phyloP scores from a whole-genome alignment of 2,113 vertebrate genomes.

The Ranitomeya variabilis region DNA sequence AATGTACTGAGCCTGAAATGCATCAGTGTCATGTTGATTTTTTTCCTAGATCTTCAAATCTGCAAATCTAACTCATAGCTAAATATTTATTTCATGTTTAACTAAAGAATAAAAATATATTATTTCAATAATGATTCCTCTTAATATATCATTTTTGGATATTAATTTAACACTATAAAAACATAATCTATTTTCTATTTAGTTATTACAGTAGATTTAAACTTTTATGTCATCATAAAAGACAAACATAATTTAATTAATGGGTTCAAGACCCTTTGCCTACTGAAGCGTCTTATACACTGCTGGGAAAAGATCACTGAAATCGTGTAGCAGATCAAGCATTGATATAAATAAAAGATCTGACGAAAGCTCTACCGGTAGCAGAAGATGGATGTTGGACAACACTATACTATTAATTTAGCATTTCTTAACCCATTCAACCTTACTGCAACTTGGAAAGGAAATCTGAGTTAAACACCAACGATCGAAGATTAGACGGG shows the following conservation, averaged over 20 bases:
- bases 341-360: slow-evolving; percentile 44
- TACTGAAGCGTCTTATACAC: background rate
- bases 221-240: background rate
- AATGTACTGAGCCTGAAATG: too few relatives aligned
- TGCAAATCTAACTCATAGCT: too few relatives aligned
- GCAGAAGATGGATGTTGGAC: background rate
- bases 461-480: slow-evolving; percentile 7
- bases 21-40: too few relatives aligned
- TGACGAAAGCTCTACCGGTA: background rate
- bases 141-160: background rate
- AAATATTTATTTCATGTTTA: background rate
- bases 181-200: background rate
- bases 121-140: background rate
- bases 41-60: too few relatives aligned
- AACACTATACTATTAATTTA: background rate
- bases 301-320: background rate
- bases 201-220: background rate
- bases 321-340: background rate
- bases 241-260: slow-evolving; percentile 19
- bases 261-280: background rate
- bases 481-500: background rate
- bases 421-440: slow-evolving; percentile 17
- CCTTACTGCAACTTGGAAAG: background rate
- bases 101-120: background rate
- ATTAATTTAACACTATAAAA: background rate